phyloP scores from a whole-genome alignment of 2,113 vertebrate species.

The Zapus hudsonius region DNA sequence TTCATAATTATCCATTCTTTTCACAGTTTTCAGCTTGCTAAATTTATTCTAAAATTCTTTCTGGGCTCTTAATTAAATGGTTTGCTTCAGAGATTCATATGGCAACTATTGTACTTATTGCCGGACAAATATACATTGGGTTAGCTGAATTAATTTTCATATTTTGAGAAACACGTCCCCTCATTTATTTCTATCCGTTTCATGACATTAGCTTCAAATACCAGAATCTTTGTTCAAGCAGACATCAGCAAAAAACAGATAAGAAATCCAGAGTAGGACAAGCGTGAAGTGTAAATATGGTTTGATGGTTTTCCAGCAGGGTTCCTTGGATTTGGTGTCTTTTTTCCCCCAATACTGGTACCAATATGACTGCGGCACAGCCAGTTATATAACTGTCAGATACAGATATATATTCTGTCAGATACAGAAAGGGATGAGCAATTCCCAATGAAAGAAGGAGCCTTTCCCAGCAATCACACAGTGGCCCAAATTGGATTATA shows the following conservation, averaged over 20 bases:
- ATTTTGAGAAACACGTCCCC: background rate
- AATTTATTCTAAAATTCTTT: slow-evolving; percentile 48
- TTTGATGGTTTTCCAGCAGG: background rate
- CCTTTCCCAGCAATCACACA: background rate
- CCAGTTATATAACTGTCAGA: background rate
- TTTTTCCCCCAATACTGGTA: background rate
- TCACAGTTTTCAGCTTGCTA: slow-evolving; percentile 43
- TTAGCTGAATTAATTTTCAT: background rate
- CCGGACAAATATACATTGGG: slow-evolving; percentile 18
- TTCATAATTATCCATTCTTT: slow-evolving; percentile 66
- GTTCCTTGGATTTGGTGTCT: slow-evolving; percentile 11
- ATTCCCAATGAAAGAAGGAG: background rate
- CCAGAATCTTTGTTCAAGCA: slow-evolving; percentile 38
- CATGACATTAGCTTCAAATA: background rate
- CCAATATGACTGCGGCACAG: background rate
- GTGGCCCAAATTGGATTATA: background rate
- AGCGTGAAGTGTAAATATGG: background rate
- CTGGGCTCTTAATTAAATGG: slow-evolving; percentile 46
- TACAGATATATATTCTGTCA: background rate
- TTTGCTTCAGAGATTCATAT: slow-evolving; percentile 18
- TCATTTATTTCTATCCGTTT: background rate
- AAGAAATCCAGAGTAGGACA: background rate
- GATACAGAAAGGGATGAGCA: background rate
- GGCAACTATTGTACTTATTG: background rate
- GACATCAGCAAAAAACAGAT: background rate